Base-by-base conservation (phyloP, 2,888 invertebrate species). In the Emesis russula region DNA sequence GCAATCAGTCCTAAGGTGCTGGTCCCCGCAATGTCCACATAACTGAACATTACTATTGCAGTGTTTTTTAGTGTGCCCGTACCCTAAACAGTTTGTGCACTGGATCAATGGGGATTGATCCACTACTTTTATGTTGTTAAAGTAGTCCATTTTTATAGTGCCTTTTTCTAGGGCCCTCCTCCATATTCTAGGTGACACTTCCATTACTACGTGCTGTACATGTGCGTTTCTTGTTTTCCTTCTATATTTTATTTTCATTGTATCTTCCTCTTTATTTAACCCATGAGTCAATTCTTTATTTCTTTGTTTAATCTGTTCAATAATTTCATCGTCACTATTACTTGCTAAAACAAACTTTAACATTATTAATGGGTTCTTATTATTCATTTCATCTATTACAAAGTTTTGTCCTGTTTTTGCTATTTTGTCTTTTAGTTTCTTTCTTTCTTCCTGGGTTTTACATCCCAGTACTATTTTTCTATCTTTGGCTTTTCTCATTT, bases 11-110 rank as follows among this genome's bases (percentile, higher is more conserved):
- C 73, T 44, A 58, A 80, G 11, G 31, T 93, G 92, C 0, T 84
- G 73, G 0, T 85, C 92, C 0, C 87, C 88, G n/a, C 92, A 93
- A 66, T 93, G 90, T 33, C 85, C 78, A 80, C 93, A 93, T 3
- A 58, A 18, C 9, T 84, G 85, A 0, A 13, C 48, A 15, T 33
- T 9, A 4, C 88, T 86, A 0, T 15, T 84, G 79, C 93, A 92
- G 58, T 80, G 73, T 4, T 82, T 18, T 25, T 25, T 78, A 0
- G 85, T 63, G 18, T 92, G 92, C 0, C 91, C 91, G 11, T 83
- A 92, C 0, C 86, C 89, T 1, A 92, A 71, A 74, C 94, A 94
- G 2, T 36, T 33, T 0, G 91, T 76, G 84, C 94, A 94, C 53
- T 91, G 92, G 3, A 91, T 81, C 7, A 92, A 81, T 3, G 81